Percentiles rank a stretch among this genome's conserved stretches.
These are phyloP conservation scores for Chelonus insularis DNA, from an alignment of 1,140 invertebrate species.

Conservation along the genomic window DNA sequence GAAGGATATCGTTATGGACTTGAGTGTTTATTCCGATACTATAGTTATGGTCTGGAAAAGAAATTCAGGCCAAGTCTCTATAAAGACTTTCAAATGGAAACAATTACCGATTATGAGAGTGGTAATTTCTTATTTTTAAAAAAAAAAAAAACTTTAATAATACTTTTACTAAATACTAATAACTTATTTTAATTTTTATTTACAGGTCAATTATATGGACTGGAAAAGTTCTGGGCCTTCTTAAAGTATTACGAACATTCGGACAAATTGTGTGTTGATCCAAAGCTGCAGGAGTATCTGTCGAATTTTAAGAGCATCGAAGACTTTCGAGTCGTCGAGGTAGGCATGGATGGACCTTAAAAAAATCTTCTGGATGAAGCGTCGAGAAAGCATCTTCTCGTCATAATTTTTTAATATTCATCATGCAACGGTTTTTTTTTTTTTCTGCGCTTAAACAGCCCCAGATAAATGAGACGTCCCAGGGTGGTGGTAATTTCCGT, in stretches of 20 bases:
- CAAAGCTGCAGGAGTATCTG: conserved; percentile 78
- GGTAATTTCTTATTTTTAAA: conserved; percentile 57
- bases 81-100: conserved; percentile 94
- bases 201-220: conserved; percentile 93
- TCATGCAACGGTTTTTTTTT: not conserved
- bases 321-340: conserved; percentile 86
- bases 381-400: not conserved
- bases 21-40: conserved; percentile 98
- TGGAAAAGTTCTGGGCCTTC: conserved; percentile 99
- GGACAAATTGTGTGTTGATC: conserved; percentile 76
- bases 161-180: too few species aligned
- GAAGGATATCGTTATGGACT: conserved; percentile 88
- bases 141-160: not conserved
- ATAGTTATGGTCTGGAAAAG: conserved; percentile 95
- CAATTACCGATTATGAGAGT: conserved; percentile 86
- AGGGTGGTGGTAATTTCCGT: conserved; percentile 52
- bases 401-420: conserved; percentile 15
- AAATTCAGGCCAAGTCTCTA: conserved; percentile 93
- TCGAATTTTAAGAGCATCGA: conserved; percentile 92
- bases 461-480: conserved; percentile 63
- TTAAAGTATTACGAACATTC: conserved; percentile 90
- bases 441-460: conserved; percentile 47
- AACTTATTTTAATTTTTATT: conserved; percentile 28
- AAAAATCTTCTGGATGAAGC: not conserved
- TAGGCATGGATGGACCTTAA: conserved; percentile 32